phyloP scores from a whole-genome alignment of 2,797 vertebrate genomes.

The Ceryle rudis region DNA sequence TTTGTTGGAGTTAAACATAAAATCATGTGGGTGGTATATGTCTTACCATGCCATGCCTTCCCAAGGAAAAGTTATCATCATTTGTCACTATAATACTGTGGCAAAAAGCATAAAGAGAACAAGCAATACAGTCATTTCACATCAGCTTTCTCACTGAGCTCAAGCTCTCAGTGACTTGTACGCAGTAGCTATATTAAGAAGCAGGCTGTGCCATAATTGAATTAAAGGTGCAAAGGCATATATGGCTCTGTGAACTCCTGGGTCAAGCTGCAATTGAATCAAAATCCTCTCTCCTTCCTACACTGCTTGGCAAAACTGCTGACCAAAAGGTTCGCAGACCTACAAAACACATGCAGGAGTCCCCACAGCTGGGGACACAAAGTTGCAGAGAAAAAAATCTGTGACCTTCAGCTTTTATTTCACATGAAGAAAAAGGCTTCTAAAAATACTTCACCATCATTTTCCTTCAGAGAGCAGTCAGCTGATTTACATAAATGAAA shows the following conservation, averaged over 20 bases:
- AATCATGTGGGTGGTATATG: slow-evolving; percentile 39
- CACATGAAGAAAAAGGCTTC: neutral
- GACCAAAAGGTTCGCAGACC: slow-evolving; percentile 23
- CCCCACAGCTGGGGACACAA: neutral
- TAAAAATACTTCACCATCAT: slow-evolving; percentile 40
- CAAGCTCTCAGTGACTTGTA: neutral
- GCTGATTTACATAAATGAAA: slow-evolving; percentile 68
- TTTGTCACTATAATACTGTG: slow-evolving; percentile 51
- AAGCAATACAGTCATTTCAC: slow-evolving; percentile 20
- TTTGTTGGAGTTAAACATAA: slow-evolving; percentile 64
- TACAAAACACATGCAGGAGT: neutral
- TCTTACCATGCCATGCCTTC: slow-evolving; percentile 56
- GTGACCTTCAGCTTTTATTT: slow-evolving; percentile 69
- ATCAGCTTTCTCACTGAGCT: neutral
- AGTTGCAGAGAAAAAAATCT: neutral
- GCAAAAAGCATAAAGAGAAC: slow-evolving; percentile 50
- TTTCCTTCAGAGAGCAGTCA: slow-evolving; percentile 41
- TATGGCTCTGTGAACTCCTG: slow-evolving; percentile 13
- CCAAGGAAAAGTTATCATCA: slow-evolving; percentile 59
- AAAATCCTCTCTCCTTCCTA: slow-evolving; percentile 47
- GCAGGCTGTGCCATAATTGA: slow-evolving; percentile 50
- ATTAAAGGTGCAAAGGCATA: slow-evolving; percentile 70
- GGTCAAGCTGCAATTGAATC: slow-evolving; percentile 61
- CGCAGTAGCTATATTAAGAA: slow-evolving; percentile 50
- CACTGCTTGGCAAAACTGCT: slow-evolving; percentile 53